Evolutionary conservation across 2,113 vertebrate genomes (phyloP).

Genomic region (Orycteropus afer): DNA sequence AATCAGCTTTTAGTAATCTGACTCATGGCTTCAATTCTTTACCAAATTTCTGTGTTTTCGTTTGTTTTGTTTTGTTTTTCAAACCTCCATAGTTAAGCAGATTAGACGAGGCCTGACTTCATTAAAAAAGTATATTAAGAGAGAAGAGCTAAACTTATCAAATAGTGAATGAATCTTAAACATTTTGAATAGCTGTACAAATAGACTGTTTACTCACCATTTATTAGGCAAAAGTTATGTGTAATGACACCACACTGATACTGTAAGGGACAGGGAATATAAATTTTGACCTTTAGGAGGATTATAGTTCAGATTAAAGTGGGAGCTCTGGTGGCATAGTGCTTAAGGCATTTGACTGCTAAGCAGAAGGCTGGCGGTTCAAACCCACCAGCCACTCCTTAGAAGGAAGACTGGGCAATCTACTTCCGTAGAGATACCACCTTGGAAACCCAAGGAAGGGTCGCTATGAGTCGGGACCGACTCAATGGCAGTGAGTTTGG

Average conservation of each 20-base stretch:
- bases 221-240: slow-evolving; percentile 11
- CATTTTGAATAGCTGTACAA: slow-evolving; percentile 21
- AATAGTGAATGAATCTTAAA: slow-evolving; percentile 17
- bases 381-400: no score
- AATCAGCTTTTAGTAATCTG: slow-evolving; percentile 32
- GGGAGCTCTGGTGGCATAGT: no score
- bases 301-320: no score
- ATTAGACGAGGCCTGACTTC: neutral
- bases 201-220: slow-evolving; percentile 11
- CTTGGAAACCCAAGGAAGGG: no score
- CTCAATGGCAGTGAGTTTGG: no score
- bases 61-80: neutral
- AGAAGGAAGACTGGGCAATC: no score
- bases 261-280: neutral
- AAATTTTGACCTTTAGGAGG: slow-evolving; percentile 11
- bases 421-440: no score
- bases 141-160: slow-evolving; percentile 2
- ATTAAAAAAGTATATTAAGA: slow-evolving; percentile 24
- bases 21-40: slow-evolving; percentile 60
- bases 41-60: slow-evolving; percentile 16
- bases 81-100: slow-evolving; percentile 10
- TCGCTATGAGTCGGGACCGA: no score
- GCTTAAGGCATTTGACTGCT: no score
- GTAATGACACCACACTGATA: neutral
- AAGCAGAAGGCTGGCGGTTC: no score